These are phyloP conservation scores for Scatophagus argus DNA, from an alignment of 2,113 vertebrate species.

Conservation along the genomic window DNA sequence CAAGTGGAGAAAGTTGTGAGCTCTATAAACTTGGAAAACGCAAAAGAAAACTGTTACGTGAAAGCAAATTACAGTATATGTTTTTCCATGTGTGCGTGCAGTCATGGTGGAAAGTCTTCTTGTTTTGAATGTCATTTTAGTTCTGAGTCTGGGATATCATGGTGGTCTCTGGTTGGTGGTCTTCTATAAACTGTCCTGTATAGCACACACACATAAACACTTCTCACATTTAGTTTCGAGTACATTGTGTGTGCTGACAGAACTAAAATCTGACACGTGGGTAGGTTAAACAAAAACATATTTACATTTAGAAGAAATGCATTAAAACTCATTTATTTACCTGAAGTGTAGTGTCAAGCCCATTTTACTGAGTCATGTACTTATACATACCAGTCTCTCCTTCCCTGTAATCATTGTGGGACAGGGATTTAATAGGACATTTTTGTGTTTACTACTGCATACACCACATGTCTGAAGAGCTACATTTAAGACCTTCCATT, in stretches of 20 bases:
- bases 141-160: constrained; percentile 30
- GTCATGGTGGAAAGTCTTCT: constrained; percentile 23
- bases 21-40: constrained; percentile 5
- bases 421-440: constrained; percentile 20
- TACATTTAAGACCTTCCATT: constrained; percentile 38
- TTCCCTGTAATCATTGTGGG: constrained; percentile 13
- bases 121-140: constrained; percentile 34
- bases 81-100: constrained; percentile 16
- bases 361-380: neutral
- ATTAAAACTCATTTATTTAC: constrained; percentile 31
- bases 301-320: constrained; percentile 12
- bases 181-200: constrained; percentile 26
- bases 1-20: constrained; percentile 4
- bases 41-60: neutral
- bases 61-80: constrained; percentile 29
- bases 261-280: constrained; percentile 31
- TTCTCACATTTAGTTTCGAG: neutral
- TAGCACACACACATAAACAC: constrained; percentile 21
- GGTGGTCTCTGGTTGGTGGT: constrained; percentile 62
- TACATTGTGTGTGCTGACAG: constrained; percentile 18
- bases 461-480: constrained; percentile 11
- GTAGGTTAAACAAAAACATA: constrained; percentile 30
- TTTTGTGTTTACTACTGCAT: constrained; percentile 21
- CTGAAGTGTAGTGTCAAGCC: neutral
- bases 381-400: constrained; percentile 16